Conservation (phyloP, 2,797 vertebrate species). For the Sebastes nivosus region DNA sequence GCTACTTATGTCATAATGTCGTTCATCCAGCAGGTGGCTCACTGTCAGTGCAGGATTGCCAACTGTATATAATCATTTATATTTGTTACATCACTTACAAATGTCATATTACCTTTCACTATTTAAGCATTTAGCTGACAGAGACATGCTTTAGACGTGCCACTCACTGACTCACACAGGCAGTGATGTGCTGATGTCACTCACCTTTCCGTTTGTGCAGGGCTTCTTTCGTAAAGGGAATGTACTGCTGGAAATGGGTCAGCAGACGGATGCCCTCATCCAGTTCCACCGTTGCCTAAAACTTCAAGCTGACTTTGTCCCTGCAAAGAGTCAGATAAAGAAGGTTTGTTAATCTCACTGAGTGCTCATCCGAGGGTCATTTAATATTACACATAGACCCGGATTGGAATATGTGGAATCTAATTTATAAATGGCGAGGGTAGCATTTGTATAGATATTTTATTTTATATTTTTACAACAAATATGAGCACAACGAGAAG, state of each 20-base stretch:
- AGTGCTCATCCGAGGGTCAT: background rate
- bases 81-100: background rate
- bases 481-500: background rate
- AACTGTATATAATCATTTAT: background rate
- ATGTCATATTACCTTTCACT: background rate
- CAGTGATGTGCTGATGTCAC: conserved; percentile 13
- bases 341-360: conserved; percentile 74
- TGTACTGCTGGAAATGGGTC: conserved; percentile 86
- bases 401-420: background rate
- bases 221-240: conserved; percentile 90
- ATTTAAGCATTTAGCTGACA: background rate
- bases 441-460: background rate
- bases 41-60: background rate
- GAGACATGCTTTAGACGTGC: background rate
- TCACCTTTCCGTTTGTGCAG: conserved; percentile 67
- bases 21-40: conserved; percentile 27
- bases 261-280: conserved; percentile 83
- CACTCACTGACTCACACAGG: background rate
- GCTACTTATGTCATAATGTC: conserved; percentile 53
- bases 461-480: background rate
- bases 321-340: conserved; percentile 83
- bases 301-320: conserved; percentile 82
- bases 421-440: background rate
- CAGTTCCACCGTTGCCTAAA: conserved; percentile 87
- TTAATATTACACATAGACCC: background rate